These are phyloP conservation scores for Gambelia wislizenii DNA, from an alignment of 2,797 vertebrate species.

Conservation along the genomic window DNA sequence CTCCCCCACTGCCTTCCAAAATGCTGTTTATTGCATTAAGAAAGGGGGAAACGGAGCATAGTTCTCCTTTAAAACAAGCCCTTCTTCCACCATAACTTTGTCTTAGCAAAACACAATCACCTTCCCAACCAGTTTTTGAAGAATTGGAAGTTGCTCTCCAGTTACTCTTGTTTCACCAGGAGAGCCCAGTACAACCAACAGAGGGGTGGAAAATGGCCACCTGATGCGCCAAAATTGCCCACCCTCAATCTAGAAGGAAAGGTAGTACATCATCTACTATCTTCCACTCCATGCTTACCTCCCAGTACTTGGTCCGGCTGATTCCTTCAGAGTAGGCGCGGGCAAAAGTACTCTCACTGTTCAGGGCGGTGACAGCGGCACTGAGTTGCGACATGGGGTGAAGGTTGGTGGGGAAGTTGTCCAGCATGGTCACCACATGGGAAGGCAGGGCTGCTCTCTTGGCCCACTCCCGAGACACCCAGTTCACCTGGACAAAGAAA, in stretches of 20 bases:
- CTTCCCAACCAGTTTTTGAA: too few species aligned
- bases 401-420: constrained; percentile 96
- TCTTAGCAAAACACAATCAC: too few species aligned
- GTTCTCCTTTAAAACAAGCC: too few species aligned
- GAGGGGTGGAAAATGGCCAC: too few species aligned
- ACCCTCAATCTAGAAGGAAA: not conserved
- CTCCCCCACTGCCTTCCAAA: too few species aligned
- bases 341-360: constrained; percentile 95
- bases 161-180: too few species aligned
- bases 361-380: constrained; percentile 93
- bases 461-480: constrained; percentile 96
- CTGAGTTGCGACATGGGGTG: constrained; percentile 99
- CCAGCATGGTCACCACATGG: constrained; percentile 96
- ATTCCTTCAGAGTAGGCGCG: constrained; percentile 93
- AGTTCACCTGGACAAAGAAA: constrained; percentile 83
- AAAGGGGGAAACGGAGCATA: too few species aligned
- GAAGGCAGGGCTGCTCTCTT: constrained; percentile 94
- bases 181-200: too few species aligned
- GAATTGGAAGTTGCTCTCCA: too few species aligned
- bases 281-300: constrained; percentile 80
- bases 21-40: too few species aligned
- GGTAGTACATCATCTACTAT: not conserved
- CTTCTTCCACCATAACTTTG: too few species aligned
- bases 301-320: constrained; percentile 95
- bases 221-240: not conserved